Evolutionary conservation across 92 coral and sea anemone species (phyloP), one percentile per base, ranked within the genome.

Genomic region (Isaurus tuberculatus): DNA sequence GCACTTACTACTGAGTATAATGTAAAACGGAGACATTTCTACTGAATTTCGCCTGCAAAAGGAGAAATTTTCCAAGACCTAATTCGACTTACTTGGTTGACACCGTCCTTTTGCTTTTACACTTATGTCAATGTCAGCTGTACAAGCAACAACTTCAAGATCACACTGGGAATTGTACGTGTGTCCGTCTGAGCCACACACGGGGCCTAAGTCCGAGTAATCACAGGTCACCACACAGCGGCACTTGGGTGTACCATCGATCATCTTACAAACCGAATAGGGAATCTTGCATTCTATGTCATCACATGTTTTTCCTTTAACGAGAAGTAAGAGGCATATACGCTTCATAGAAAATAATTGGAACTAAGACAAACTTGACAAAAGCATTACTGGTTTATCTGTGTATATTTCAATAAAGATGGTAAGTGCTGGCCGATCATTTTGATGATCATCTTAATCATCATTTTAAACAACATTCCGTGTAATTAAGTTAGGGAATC

Each of bases 131-230:
- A 2, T 75, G 68, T 37, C 15, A 2, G 81, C 33, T 32, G 81
- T 53, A 75, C 81, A 75, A 32, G 81, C 29, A 3, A 75, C 68
- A 4, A 34, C 0, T 25, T 75, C 67, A 10, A 75, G 19, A 16
- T 75, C 81, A 20, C 81, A 75, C 5, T 27, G 46, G 4, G 81
- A 75, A 32, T 26, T 75, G 81, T 75, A 75, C 19, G 68, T 75
- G 29, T 75, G 68, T 2, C 51, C 68, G 30, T 75, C 81, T 0
- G 81, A 75, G 2, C 81, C 81, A 13, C 81, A 75, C 49, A 75
- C 81, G 0, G 25, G 25, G 1, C 67, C 27, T 19, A 44, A 9
- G 9, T 33, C 29, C 11, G 61, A 9, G n/a, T 57, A 19, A 26
- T 0, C 31, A 75, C 81, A 75, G 68, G 2, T 11, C 17, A 75